A percentile compares a stretch with the other conserved stretches of the same genome.
These are phyloP conservation scores for Scolopax bukidnonensis DNA, from an alignment of 2,797 vertebrate species.

Conservation along the genomic window DNA sequence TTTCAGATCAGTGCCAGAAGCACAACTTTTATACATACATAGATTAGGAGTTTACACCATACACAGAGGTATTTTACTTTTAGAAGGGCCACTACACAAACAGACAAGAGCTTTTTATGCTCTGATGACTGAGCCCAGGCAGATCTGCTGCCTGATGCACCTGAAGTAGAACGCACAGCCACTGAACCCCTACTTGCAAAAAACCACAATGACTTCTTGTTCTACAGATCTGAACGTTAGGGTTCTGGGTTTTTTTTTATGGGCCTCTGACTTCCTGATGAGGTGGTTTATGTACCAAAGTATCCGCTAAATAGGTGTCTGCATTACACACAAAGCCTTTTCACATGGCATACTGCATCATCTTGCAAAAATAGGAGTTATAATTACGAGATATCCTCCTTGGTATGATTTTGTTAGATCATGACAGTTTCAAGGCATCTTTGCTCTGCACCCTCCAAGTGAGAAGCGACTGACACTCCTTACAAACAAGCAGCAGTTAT, in stretches of 20 bases:
- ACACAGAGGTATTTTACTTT: neutral
- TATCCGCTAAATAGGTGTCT: neutral
- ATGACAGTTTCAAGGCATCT: neutral
- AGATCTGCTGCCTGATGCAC: neutral
- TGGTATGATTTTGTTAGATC: neutral
- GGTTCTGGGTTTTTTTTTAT: neutral
- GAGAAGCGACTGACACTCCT: neutral
- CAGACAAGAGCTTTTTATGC: neutral
- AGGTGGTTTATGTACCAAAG: neutral
- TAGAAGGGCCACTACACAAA: neutral
- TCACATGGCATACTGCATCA: neutral
- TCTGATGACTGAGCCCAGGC: neutral
- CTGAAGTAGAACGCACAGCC: neutral
- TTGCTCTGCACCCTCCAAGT: neutral
- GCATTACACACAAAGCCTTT: neutral
- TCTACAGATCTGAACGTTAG: neutral
- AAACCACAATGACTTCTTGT: conserved; percentile 12
- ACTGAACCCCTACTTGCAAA: neutral
- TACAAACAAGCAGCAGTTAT: neutral
- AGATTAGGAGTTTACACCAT: neutral
- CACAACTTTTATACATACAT: neutral
- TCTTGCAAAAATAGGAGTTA: neutral
- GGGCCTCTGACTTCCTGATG: neutral
- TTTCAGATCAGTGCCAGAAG: neutral
- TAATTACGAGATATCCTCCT: neutral